Conservation (phyloP, 2,797 vertebrate genomes). For the Schizopygopsis malacanthus region DNA sequence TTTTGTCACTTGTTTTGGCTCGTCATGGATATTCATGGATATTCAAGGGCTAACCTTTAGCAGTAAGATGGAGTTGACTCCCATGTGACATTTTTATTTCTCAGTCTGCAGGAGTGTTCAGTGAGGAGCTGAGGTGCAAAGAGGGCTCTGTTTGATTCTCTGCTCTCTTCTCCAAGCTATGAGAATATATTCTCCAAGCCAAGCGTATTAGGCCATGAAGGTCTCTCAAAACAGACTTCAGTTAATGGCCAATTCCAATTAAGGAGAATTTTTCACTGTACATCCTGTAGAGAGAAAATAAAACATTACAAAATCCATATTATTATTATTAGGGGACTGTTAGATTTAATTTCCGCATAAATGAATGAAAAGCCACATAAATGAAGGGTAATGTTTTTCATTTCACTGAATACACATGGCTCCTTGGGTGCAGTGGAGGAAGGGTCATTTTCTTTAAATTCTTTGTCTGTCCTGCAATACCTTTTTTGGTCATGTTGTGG, state of each 20-base stretch:
- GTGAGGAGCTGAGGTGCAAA: conserved; percentile 28
- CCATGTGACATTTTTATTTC: conserved; percentile 52
- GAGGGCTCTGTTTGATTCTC: conserved; percentile 35
- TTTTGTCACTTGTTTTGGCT: conserved; percentile 30
- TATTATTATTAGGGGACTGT: too few relatives aligned
- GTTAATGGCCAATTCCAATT: not conserved
- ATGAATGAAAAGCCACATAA: too few relatives aligned
- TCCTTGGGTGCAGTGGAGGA: too few relatives aligned
- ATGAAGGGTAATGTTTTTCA: too few relatives aligned
- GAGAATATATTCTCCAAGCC: conserved; percentile 31
- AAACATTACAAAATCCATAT: too few relatives aligned
- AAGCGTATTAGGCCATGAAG: conserved; percentile 19
- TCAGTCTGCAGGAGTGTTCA: conserved; percentile 43
- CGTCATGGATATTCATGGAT: conserved; percentile 41
- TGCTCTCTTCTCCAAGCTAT: not conserved
- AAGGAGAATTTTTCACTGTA: not conserved
- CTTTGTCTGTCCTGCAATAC: too few relatives aligned
- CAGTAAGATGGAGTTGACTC: conserved; percentile 35
- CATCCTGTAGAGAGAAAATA: not conserved
- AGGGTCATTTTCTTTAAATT: too few relatives aligned
- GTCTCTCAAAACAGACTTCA: conserved; percentile 24
- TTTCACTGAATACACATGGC: too few relatives aligned
- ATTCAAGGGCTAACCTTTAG: conserved; percentile 53
- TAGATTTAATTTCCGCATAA: too few relatives aligned
- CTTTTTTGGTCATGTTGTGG: too few relatives aligned